Evolutionary conservation across 2,113 vertebrate species (phyloP), one percentile per base, ranked within the genome.

Genomic region (Megaceryle maxima): DNA sequence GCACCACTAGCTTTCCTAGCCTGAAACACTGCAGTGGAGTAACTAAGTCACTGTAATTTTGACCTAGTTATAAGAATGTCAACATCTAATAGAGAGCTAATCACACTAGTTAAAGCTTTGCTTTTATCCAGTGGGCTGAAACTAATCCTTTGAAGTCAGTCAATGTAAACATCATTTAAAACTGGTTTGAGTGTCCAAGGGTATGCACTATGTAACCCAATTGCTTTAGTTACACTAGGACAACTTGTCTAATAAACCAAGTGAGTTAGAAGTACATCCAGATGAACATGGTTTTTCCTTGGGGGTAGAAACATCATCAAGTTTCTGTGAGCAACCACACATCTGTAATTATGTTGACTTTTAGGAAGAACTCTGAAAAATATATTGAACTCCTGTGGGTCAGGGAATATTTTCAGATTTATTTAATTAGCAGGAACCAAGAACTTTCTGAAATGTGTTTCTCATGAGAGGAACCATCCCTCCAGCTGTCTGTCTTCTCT

Each of bases 151-250:
- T 77, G 3, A 3, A 92, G 41, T 91, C 50, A 6, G 41, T 31
- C 53, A 53, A 85, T 80, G 53, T 24, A 91, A 94, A 92, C 41
- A 31, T 10, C 2, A 51, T 90, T 93, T 88, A 55, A 77, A 94
- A 91, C 50, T 17, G 17, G 11, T 77, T 83, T 80, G 55, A 63
- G 43, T 86, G 56, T 94, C 70, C 75, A 85, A 73, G 41, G n/a
- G 11, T 74, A 46, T 35, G 25, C 21, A 74, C 50, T 59, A 2
- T n/a, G 78, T 29, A 83, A 78, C 28, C 59, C 81, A 76, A 88
- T 80, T 94, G 70, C 50, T 88, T 95, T 93, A 93, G 59, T 86
- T 85, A 92, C 67, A 86, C 37, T 51, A 67, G 70, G 57, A 72
- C 39, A 79, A 83, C 28, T 89, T 91, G 50, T 80, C 33, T 94